These are phyloP conservation scores for Helogale parvula DNA, from an alignment of 2,113 vertebrate species.

Conservation along the genomic window DNA sequence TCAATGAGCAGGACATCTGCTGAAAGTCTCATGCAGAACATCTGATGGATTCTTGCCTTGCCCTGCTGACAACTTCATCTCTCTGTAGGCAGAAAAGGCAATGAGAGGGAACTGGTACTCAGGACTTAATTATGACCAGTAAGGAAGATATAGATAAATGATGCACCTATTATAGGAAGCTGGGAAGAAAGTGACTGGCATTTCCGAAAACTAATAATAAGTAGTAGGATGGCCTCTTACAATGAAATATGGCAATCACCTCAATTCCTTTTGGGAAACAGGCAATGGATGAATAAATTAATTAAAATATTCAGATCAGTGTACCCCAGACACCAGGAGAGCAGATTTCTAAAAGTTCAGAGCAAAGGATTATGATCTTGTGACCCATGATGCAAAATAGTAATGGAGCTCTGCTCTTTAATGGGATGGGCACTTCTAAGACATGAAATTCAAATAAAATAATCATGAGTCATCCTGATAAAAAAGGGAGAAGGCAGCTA, in stretches of 20 bases:
- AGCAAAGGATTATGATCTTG: constrained; percentile 6
- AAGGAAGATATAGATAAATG: not conserved
- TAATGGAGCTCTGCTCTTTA: constrained; percentile 10
- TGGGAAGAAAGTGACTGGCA: not conserved
- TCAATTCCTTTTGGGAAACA: constrained; percentile 11
- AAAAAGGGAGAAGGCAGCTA: constrained; percentile 59
- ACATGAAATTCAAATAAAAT: constrained; percentile 66
- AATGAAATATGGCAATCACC: not conserved
- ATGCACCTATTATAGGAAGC: not conserved
- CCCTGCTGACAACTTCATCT: constrained; percentile 60
- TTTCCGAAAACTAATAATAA: constrained; percentile 2
- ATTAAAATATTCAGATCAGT: constrained; percentile 38
- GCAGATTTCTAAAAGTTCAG: constrained; percentile 1
- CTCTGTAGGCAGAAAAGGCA: constrained; percentile 49
- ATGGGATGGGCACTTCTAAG: constrained; percentile 45
- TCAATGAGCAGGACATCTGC: constrained; percentile 47
- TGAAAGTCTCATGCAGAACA: constrained; percentile 42
- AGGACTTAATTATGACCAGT: constrained; percentile 37
- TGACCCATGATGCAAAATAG: not conserved
- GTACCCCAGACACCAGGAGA: not conserved
- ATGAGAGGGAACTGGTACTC: not conserved
- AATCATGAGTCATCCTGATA: constrained; percentile 57
- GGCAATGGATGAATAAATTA: not conserved
- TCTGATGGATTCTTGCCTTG: constrained; percentile 25
- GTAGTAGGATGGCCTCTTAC: not conserved